Percentiles rank a stretch among this genome's conserved stretches.
phyloP scores from a whole-genome alignment of 2,113 vertebrate genomes.

The Eulacestoma nigropectus region DNA sequence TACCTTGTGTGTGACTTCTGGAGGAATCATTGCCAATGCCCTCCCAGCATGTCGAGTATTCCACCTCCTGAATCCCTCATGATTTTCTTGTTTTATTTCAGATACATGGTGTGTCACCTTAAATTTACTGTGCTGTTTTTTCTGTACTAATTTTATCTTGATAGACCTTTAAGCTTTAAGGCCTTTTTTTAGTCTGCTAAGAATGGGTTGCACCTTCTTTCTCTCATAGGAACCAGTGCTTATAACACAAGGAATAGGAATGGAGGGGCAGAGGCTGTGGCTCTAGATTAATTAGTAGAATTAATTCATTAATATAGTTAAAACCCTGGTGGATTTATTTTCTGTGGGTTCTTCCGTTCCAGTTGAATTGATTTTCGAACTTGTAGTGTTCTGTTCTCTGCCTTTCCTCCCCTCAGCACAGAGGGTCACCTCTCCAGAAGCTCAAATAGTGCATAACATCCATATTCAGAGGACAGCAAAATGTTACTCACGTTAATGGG shows the following conservation, averaged over 20 bases:
- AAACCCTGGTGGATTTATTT: not conserved
- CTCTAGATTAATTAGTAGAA: not conserved
- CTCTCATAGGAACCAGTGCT: not conserved
- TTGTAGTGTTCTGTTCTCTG: not conserved
- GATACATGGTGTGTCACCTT: not conserved
- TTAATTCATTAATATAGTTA: not conserved
- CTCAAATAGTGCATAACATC: not conserved
- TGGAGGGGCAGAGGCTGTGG: not conserved
- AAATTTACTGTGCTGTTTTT: not conserved
- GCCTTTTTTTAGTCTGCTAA: not conserved
- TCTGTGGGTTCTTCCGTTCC: not conserved
- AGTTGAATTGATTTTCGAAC: not conserved
- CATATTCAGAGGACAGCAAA: not conserved
- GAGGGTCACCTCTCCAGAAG: not conserved
- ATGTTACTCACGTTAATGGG: conserved; percentile 62
- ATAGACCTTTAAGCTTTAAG: not conserved
- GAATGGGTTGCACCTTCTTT: not conserved
- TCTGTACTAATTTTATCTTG: not conserved
- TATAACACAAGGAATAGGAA: not conserved
- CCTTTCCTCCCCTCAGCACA: not conserved
- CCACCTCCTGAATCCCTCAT: not conserved
- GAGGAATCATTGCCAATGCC: not conserved
- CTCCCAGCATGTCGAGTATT: not conserved
- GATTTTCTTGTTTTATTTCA: not conserved
- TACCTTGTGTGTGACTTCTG: not conserved